Evolutionary conservation across 2,797 vertebrate genomes (phyloP), one percentile per base, ranked within the genome.

Genomic region (Iguana delicatissima): DNA sequence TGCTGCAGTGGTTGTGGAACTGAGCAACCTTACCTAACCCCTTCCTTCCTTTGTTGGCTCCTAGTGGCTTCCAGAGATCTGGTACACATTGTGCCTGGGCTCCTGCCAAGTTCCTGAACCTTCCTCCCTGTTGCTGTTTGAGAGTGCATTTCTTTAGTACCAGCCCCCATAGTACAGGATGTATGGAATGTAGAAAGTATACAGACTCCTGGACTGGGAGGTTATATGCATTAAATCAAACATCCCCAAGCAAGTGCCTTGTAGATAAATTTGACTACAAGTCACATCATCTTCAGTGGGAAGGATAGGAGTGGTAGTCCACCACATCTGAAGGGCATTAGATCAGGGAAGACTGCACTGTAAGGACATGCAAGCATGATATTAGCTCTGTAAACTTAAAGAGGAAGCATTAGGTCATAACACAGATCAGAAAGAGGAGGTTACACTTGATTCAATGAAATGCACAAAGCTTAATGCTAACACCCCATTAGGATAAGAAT

Each of bases 1-100:
- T 82, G 86, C 84, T n/a, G 88, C 74, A 42, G 86, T 59, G 88
- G 88, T 79, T 77, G 57, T 38, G 29, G 42, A 77, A 79, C 88
- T 26, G 42, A 55, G 50, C 80, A 84, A 84, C 81, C 86, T 88
- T 73, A 87, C 52, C 74, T 88, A 72, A 91, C 90, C 80, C 46
- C 80, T 84, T 88, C 73, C 59, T 87, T 76, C 85, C 85, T 88
- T 59, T 69, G 67, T 32, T 26, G 24, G n/a, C 90, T 91, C 80
- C 73, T 46, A 67, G 72, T 32, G 69, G 77, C 59, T 79, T 84
- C 81, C 80, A 91, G 57, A 77, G 69, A 87, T 26, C 10, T 26
- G 59, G 50, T 32, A 74, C 38, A 79, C 9, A 7, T 32, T 67
- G n/a, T 87, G 80, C 57, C 57, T n/a, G 12, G 10, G 46, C 57